Conservation (phyloP, 2,888 invertebrate genomes). For the Hydrotaea cyrtoneurina region DNA sequence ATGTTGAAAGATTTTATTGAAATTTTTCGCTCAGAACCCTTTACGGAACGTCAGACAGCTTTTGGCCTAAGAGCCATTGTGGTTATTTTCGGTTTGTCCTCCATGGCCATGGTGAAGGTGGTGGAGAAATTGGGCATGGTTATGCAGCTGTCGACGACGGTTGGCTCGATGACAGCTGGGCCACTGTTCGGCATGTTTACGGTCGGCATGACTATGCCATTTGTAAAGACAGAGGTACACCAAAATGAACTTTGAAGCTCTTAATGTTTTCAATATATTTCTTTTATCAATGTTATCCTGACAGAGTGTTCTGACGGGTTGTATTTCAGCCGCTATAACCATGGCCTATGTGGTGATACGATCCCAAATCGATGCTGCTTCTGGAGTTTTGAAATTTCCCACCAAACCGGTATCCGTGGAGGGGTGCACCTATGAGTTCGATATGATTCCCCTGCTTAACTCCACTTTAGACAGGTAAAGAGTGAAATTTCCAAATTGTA, state of each 20-base stretch:
- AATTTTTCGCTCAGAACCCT: constrained; percentile 83
- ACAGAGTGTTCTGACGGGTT: constrained; percentile 86
- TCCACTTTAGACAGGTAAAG: constrained; percentile 72
- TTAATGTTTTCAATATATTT: background rate
- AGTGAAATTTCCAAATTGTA: too few species aligned
- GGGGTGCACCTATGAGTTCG: constrained; percentile 71
- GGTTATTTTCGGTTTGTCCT: constrained; percentile 84
- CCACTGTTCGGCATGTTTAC: constrained; percentile 87
- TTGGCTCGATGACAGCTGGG: constrained; percentile 85
- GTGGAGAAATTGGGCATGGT: constrained; percentile 89
- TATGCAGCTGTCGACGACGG: constrained; percentile 83
- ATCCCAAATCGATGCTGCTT: constrained; percentile 85
- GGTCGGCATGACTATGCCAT: constrained; percentile 85
- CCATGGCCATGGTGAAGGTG: constrained; percentile 84
- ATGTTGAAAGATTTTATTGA: constrained; percentile 89
- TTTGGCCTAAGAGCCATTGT: constrained; percentile 86
- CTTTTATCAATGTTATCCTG: background rate
- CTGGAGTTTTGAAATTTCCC: constrained; percentile 81
- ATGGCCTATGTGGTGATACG: constrained; percentile 86
- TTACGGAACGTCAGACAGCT: constrained; percentile 82
- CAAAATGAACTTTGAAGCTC: too few species aligned
- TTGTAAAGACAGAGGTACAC: constrained; percentile 84
- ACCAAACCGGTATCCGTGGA: constrained; percentile 72
- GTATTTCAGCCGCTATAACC: constrained; percentile 83
- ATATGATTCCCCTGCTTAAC: constrained; percentile 69